Conservation (phyloP, 2,113 vertebrate genomes). For the Tor tambroides region DNA sequence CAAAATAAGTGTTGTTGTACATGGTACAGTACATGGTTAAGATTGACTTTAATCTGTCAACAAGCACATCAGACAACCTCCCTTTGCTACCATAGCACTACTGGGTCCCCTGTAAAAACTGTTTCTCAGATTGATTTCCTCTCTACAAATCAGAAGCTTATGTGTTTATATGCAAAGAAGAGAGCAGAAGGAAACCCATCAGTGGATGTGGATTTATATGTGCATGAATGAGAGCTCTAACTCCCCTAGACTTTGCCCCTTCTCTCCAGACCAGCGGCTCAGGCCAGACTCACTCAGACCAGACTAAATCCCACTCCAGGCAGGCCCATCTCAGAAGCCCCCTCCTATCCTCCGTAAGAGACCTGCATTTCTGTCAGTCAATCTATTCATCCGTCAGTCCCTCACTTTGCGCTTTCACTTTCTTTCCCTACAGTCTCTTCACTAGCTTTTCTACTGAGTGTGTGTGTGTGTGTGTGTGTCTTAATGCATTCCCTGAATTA, state of each 20-base stretch:
- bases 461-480: neutral
- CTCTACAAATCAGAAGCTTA: neutral
- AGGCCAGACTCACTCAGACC: conserved; percentile 75
- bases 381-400: conserved; percentile 17
- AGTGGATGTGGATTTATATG: neutral
- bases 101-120: neutral
- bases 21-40: neutral
- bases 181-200: neutral
- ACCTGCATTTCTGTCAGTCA: conserved; percentile 61
- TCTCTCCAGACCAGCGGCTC: conserved; percentile 76
- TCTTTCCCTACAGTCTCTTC: neutral
- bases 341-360: conserved; percentile 79
- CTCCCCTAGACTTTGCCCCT: conserved; percentile 57
- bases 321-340: conserved; percentile 78
- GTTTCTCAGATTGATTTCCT: neutral
- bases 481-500: conserved; percentile 19
- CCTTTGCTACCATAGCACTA: neutral
- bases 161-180: conserved; percentile 7
- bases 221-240: conserved; percentile 45
- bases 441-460: conserved; percentile 41
- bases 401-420: conserved; percentile 10
- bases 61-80: neutral
- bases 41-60: neutral
- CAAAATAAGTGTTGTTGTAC: neutral
- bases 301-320: conserved; percentile 74